Evolutionary conservation across 1,140 invertebrate genomes (phyloP).

Genomic region (Tyrophagus putrescentiae): DNA sequence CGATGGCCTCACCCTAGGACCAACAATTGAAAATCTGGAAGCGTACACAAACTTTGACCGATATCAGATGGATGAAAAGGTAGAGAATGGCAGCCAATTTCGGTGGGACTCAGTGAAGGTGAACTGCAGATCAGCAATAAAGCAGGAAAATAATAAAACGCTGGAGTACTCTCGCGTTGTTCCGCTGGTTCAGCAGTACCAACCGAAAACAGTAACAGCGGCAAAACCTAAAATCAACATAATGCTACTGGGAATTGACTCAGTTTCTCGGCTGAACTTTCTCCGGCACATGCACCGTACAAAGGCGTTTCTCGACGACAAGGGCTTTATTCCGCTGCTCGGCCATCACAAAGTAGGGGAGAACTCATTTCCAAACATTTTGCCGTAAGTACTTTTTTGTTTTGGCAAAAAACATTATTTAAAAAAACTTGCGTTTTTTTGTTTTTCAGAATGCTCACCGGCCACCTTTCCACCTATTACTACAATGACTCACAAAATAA

Average conservation of each 20-base stretch:
- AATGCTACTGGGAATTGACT: neutral
- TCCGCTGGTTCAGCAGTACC: neutral
- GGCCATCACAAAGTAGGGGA: slow-evolving; percentile 37
- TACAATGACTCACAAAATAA: neutral
- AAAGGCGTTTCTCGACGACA: neutral
- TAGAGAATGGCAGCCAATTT: neutral
- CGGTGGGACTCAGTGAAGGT: neutral
- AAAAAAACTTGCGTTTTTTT: too few relatives aligned
- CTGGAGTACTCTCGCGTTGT: neutral
- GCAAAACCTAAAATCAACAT: neutral
- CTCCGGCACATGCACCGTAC: neutral
- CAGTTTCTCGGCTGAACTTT: neutral
- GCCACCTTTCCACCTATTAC: neutral
- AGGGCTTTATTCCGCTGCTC: neutral
- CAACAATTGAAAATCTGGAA: neutral
- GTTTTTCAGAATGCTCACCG: neutral
- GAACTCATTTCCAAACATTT: slow-evolving; percentile 37
- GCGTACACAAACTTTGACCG: neutral
- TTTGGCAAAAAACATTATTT: too few relatives aligned
- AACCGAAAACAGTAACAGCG: neutral
- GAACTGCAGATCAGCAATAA: too few relatives aligned
- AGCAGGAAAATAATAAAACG: too few relatives aligned
- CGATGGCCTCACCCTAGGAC: neutral
- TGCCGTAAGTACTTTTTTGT: too few relatives aligned
- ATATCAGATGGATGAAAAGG: neutral